These are phyloP conservation scores for Ursus arctos DNA, from an alignment of 2,113 vertebrate species.

Conservation along the genomic window DNA sequence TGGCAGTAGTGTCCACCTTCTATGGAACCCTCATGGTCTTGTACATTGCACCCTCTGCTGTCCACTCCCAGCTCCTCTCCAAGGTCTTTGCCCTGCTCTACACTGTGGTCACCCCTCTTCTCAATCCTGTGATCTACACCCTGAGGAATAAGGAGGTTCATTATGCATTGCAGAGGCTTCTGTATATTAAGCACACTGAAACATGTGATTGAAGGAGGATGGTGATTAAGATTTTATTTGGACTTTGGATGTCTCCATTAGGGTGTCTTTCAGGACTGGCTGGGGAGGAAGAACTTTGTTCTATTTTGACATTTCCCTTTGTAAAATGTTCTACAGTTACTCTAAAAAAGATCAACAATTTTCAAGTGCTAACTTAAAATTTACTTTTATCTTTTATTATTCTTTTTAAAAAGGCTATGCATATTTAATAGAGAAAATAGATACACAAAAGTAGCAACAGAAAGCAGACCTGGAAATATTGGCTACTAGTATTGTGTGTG, in stretches of 20 bases:
- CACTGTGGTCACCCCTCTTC: constrained; percentile 61
- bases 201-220: neutral
- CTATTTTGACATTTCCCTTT: neutral
- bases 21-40: constrained; percentile 65
- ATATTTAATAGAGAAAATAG: neutral
- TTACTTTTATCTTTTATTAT: constrained; percentile 6
- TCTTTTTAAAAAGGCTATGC: neutral
- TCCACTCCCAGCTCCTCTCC: constrained; percentile 60
- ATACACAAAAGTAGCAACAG: neutral
- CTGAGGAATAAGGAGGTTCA: constrained; percentile 69
- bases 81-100: constrained; percentile 72
- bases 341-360: neutral
- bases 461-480: neutral
- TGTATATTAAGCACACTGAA: neutral
- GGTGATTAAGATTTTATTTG: neutral
- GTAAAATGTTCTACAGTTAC: neutral
- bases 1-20: constrained; percentile 61
- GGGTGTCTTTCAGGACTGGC: neutral
- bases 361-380: neutral
- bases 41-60: constrained; percentile 56
- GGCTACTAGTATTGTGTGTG: neutral
- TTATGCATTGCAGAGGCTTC: neutral
- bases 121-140: constrained; percentile 73
- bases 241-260: neutral
- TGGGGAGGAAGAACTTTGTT: neutral